Evolutionary conservation across 1,140 invertebrate species (phyloP), one percentile per base, ranked within the genome.

Genomic region (Diorhabda sublineata): DNA sequence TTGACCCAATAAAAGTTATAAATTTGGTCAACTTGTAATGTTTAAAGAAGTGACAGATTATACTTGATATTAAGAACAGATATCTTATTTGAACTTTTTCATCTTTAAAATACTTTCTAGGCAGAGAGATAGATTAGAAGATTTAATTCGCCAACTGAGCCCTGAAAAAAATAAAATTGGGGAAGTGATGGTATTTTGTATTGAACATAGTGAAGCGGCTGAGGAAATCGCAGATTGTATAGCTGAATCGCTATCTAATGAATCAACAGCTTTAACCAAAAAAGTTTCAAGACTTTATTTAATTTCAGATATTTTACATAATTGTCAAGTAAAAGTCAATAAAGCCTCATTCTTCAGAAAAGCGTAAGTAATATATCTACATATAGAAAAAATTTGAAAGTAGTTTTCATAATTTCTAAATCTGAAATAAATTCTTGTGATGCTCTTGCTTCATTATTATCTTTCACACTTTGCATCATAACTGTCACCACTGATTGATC

Each of bases 111-210:
- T 26, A 26, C 26, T 26, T 75, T 76, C 42, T 61, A 80, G 78
- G 6, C 94, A 98, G 85, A 86, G 95, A 74, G 94, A 98, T 80
- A 86, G 96, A 26, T 84, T 99, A 47, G 96, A 99, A 84, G 92
- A 97, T 81, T 85, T 98, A 73, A 86, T 99, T 47, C 86, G 96
- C 56, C 89, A 91, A 69, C 86, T 99, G 73, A 91, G 90, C 0
- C 95, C 96, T 1, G 93, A 98, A 79, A 86, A 93, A 73, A 82
- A 87, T 64, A 92, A 91, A 81, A 89, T 98, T 68, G 96, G 92
- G 9, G 96, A 98, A 81, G 91, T 91, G 0, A 99, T 99, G 98
- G 91, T 98, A 42, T 99, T 97, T 87, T 99, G 97, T 82, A 92
- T 99, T 67, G 97, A 99, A 79, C 97, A 99, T 84, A 95, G 96